Conservation (phyloP, 2,888 invertebrate species). For the Flabesymbios commensalis region DNA sequence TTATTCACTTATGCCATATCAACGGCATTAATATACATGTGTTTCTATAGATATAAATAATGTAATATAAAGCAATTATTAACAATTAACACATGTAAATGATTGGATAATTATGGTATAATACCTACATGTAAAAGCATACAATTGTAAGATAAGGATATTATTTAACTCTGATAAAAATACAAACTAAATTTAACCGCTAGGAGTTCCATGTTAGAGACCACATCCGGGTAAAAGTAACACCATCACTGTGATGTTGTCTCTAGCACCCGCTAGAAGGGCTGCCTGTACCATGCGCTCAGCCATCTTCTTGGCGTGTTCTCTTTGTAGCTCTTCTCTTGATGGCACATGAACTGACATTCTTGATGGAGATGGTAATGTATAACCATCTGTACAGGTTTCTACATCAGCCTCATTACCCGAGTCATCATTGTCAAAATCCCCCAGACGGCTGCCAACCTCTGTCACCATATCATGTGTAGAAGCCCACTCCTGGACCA, state of each 20-base stretch:
- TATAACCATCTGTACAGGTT: slow-evolving; percentile 38
- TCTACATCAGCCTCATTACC: slow-evolving; percentile 39
- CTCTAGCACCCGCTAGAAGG: slow-evolving; percentile 52
- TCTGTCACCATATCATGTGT: neutral
- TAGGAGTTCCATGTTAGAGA: too few relatives aligned
- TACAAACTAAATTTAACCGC: too few relatives aligned
- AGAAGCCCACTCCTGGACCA: too few relatives aligned
- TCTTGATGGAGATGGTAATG: slow-evolving; percentile 38
- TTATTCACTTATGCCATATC: too few relatives aligned
- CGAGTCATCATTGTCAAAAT: slow-evolving; percentile 36
- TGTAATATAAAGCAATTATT: too few relatives aligned
- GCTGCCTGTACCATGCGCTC: slow-evolving; percentile 56
- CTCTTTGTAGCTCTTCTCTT: slow-evolving; percentile 41
- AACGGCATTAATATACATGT: too few relatives aligned
- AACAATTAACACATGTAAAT: too few relatives aligned
- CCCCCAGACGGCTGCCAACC: slow-evolving; percentile 5
- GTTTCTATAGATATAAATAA: too few relatives aligned
- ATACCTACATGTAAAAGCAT: too few relatives aligned
- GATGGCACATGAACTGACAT: slow-evolving; percentile 34
- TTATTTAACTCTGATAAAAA: too few relatives aligned
- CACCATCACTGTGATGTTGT: slow-evolving; percentile 56
- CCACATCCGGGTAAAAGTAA: slow-evolving; percentile 37
- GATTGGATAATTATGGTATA: too few relatives aligned
- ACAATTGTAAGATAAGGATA: too few relatives aligned
- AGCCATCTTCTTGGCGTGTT: slow-evolving; percentile 50